Evolutionary conservation across 1,140 invertebrate genomes (phyloP).

Genomic region (Trypoxylus dichotomus): DNA sequence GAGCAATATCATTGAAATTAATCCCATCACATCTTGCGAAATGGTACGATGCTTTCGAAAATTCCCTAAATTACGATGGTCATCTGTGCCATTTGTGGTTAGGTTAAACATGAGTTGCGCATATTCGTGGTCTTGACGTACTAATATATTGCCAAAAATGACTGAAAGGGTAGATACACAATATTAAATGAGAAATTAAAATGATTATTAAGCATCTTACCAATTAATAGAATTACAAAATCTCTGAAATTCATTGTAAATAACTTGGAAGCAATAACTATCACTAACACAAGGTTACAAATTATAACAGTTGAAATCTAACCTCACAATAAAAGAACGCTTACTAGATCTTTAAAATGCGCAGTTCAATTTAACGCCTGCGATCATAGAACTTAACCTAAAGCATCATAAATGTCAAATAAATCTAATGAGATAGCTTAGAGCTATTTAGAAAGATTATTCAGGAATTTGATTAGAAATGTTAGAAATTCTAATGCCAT

Average conservation of each 20-base stretch:
- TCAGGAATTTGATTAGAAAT: too few species aligned
- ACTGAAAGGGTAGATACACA: not conserved
- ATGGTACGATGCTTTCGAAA: not conserved
- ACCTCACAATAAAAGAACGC: not conserved
- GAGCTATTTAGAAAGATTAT: too few species aligned
- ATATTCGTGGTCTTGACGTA: not conserved
- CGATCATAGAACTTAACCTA: too few species aligned
- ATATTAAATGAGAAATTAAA: not conserved
- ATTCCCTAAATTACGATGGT: not conserved
- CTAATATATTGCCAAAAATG: not conserved
- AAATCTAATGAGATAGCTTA: too few species aligned
- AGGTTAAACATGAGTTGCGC: not conserved
- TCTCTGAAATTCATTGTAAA: not conserved
- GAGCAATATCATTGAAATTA: not conserved
- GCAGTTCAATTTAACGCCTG: too few species aligned
- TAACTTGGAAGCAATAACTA: not conserved
- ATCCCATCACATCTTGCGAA: not conserved
- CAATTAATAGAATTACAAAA: not conserved
- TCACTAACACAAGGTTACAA: not conserved
- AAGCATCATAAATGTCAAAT: too few species aligned
- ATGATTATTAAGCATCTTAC: conserved; percentile 20
- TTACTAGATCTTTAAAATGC: too few species aligned
- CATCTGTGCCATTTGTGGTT: not conserved
- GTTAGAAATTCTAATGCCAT: too few species aligned
- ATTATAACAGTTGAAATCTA: too few species aligned